Percentiles rank a stretch among this genome's conserved stretches.
Conservation (phyloP, 1,140 invertebrate genomes). For the Orussus abietinus region DNA sequence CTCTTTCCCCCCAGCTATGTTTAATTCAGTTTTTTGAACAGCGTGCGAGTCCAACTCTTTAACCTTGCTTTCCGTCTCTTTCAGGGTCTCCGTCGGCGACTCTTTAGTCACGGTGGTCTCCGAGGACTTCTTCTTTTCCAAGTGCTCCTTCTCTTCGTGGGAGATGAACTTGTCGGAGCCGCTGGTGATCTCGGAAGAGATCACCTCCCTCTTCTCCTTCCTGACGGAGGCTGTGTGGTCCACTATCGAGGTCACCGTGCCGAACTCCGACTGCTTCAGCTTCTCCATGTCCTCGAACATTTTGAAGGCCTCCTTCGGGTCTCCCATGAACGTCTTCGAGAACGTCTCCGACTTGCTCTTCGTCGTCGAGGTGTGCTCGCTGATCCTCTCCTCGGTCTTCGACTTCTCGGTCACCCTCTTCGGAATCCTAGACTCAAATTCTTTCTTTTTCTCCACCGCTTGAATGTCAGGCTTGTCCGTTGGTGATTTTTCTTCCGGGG, state of each 20-base stretch:
- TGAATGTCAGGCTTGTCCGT: too few species aligned
- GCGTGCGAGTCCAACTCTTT: constrained; percentile 31
- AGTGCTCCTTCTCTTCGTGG: constrained; percentile 37
- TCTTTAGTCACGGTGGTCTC: constrained; percentile 34
- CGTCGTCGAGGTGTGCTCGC: constrained; percentile 29
- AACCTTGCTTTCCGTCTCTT: constrained; percentile 29
- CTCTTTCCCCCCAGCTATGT: constrained; percentile 29
- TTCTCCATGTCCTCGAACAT: constrained; percentile 26
- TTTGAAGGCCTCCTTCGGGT: constrained; percentile 27
- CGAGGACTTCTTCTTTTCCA: constrained; percentile 32
- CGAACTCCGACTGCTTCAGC: constrained; percentile 19
- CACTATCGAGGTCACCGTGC: constrained; percentile 34
- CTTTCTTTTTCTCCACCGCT: too few species aligned
- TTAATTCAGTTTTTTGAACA: constrained; percentile 32
- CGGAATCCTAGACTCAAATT: constrained; percentile 42
- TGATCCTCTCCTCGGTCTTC: constrained; percentile 32
- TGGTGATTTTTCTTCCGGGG: constrained; percentile 3
- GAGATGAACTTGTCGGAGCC: constrained; percentile 34
- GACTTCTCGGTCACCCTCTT: constrained; percentile 37
- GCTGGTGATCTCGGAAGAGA: constrained; percentile 35
- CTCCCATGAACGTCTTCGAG: constrained; percentile 29
- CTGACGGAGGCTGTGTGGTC: constrained; percentile 34
- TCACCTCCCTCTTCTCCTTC: constrained; percentile 36
- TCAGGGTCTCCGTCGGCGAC: constrained; percentile 31
- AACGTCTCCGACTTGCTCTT: constrained; percentile 29